A percentile compares a stretch with the other conserved stretches of the same genome.
phyloP scores from a whole-genome alignment of 2,888 invertebrate genomes.

The Mesopsocus fuscifrons region DNA sequence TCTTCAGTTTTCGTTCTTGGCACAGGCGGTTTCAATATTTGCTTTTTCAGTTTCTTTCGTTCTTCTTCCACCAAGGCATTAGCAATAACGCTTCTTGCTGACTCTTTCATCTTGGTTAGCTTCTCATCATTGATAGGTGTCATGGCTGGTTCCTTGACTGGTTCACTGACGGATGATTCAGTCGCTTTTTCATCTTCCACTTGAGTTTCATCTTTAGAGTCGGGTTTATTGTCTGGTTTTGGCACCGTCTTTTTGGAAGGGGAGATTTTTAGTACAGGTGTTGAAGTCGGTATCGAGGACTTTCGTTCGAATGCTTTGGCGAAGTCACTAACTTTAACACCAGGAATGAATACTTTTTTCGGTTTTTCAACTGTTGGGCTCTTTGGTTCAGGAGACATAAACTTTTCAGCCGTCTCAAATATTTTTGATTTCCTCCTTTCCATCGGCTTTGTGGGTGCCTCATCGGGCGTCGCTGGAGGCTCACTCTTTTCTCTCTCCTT shows the following conservation, averaged over 20 bases:
- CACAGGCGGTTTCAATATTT: conserved; percentile 16
- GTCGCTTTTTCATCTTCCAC: conserved; percentile 16
- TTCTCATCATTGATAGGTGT: conserved; percentile 16
- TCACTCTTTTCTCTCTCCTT: conserved; percentile 14
- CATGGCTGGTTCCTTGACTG: conserved; percentile 23
- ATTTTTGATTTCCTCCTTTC: conserved; percentile 46
- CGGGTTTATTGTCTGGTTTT: conserved; percentile 22
- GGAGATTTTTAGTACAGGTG: conserved; percentile 23
- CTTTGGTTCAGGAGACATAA: conserved; percentile 25
- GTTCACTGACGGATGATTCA: conserved; percentile 21
- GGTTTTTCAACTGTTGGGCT: conserved; percentile 35
- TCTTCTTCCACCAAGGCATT: conserved; percentile 9
- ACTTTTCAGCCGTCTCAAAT: conserved; percentile 49
- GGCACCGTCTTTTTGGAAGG: conserved; percentile 23
- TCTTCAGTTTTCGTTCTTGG: conserved; percentile 21
- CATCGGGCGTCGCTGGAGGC: conserved; percentile 12
- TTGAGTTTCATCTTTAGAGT: conserved; percentile 21
- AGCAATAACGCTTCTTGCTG: conserved; percentile 6
- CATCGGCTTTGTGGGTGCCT: conserved; percentile 23
- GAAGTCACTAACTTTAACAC: conserved; percentile 67
- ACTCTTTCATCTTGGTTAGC: conserved; percentile 12
- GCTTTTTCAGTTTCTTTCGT: conserved; percentile 17
- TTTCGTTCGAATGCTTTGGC: conserved; percentile 72
- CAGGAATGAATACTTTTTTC: conserved; percentile 62
- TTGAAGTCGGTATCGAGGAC: conserved; percentile 27